Base-by-base conservation (phyloP, 2,797 vertebrate genomes). In the Ctenopoma kingsleyae region DNA sequence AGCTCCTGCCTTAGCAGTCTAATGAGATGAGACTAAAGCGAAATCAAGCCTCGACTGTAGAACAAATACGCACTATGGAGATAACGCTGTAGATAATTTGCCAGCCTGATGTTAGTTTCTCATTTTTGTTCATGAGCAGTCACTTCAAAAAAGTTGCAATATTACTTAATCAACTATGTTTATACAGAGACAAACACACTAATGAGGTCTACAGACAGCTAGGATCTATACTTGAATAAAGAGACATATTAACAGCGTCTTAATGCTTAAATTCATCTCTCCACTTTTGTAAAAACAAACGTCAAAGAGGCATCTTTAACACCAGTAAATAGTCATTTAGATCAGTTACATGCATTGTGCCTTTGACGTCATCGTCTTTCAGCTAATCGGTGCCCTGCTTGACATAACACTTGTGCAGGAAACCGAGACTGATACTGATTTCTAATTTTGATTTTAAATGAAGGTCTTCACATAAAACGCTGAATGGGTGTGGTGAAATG, bases 271-370 rank as follows among this genome's bases (percentile, higher is more conserved):
- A 58, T 38, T 9, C 12, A 17, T 36, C 27, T 52, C 43, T 53
- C n/a, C 3, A 19, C 55, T 59, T 10, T 32, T 30, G 50, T 65
- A 35, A 67, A 74, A 49, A 72, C 22, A 48, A 63, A 66, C 30
- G 30, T 74, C 27, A 57, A 50, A 60, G 38, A 44, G n/a, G 41
- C 72, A 8, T 69, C 15, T 68, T 6, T 73, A 59, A 68, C 59
- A 8, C 10, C 41, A 10, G 2, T 48, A n/a, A 65, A 52, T 0
- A 35, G 4, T 1, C 3, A 48, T 64, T 64, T 53, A 67, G 68
- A 47, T 36, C 36, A 53, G 38, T 80, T 40, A 41, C 19, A 9
- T 32, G 30, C 30, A n/a, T 23, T 19, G 66, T 6, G 30, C 30
- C 44, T 35, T 48, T 63, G 51, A 67, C 44, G 6, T 64, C 54